Evolutionary conservation across 1,140 invertebrate species (phyloP), one percentile per base, ranked within the genome.

Genomic region (Ips nitidus): DNA sequence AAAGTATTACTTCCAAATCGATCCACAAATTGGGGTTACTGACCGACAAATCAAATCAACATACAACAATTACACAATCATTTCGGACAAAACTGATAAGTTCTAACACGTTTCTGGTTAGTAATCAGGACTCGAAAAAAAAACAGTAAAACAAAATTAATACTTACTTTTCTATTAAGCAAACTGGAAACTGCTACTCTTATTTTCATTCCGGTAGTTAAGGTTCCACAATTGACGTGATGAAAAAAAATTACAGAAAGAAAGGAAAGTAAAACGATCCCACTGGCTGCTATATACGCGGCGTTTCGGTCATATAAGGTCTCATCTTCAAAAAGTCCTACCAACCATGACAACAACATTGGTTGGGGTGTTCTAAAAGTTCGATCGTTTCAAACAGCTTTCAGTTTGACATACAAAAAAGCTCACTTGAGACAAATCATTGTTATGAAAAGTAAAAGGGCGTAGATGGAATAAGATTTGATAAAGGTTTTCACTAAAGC

Each of bases 151-250:
- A 22, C 22, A 22, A 22, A 22, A 22, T 22, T 22, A 22, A 22
- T 22, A 47, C 73, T 77, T 78, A 88, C 87, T 82, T 89, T 89
- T 80, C 86, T 82, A 64, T 88, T 89, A 74, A 89, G 80, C 0
- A 89, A 75, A 1, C 86, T 83, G 61, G 85, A 85, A 39, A 84
- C 84, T 2, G 87, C 85, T 5, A 87, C 74, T 67, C 87, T 79
- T 1, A 88, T 71, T 71, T 83, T 82, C 86, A 88, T 88, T 7
- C 87, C 87, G 4, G 86, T 82, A 57, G 82, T 80, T 40, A 82
- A 78, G 36, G 80, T 74, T 6, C 77, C 76, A 4, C 83, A 67
- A 36, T 78, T 81, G 0, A 76, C 78, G 41, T 89, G 77, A 60
- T 78, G 75, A 2, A 52, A 50, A 7, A 73, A 56, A 43, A 77